Evolutionary conservation across 2,888 invertebrate species (phyloP).

Genomic region (Phytoseiulus persimilis): DNA sequence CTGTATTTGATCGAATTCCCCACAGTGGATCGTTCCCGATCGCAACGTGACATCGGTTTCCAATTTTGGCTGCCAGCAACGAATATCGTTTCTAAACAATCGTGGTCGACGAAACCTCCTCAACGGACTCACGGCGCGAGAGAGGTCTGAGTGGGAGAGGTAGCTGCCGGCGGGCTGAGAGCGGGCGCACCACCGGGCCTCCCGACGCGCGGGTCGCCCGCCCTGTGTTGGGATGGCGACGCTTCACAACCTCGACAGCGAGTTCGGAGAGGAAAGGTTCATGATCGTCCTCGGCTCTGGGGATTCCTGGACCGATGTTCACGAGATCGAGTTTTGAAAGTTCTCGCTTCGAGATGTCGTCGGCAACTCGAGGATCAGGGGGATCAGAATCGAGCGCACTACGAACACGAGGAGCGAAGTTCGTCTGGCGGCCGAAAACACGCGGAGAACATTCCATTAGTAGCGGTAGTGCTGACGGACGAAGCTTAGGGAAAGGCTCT

Average conservation of each 20-base stretch:
- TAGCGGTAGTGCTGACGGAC: background rate
- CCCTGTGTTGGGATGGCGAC: too few species aligned
- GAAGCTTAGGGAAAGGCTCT: background rate
- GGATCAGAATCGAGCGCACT: background rate
- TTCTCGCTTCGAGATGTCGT: too few species aligned
- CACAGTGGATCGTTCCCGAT: background rate
- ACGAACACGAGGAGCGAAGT: background rate
- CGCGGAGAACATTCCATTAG: background rate
- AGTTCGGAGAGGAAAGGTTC: too few species aligned
- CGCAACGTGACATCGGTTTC: constrained; percentile 5
- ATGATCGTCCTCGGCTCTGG: too few species aligned
- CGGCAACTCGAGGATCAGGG: background rate
- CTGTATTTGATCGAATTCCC: background rate
- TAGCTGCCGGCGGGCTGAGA: too few species aligned
- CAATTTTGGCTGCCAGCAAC: background rate
- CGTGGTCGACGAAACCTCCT: background rate
- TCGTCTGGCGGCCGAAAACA: background rate
- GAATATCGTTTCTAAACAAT: background rate
- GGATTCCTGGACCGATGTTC: too few species aligned
- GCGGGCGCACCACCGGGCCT: too few species aligned
- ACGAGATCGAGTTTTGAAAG: too few species aligned
- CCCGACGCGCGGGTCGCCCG: too few species aligned
- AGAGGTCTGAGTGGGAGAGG: background rate
- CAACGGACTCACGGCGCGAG: background rate
- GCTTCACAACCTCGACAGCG: too few species aligned